Evolutionary conservation across 1,140 invertebrate genomes (phyloP), one percentile per base, ranked within the genome.

Genomic region (Maconellicoccus hirsutus): DNA sequence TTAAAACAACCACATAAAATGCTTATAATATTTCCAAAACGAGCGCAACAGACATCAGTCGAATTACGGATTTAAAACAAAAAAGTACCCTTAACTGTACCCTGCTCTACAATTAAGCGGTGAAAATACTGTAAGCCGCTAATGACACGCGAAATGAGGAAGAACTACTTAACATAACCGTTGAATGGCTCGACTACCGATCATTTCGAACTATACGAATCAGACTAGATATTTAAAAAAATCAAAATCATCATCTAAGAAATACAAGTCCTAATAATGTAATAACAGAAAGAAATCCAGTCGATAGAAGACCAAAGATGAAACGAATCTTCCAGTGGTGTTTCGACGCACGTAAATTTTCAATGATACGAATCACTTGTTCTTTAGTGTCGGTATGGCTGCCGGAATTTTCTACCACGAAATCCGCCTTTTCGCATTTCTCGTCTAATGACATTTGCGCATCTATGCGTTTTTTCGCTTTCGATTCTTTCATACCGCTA

Each of bases 391-490:
- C 82, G 29, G 83, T 78, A 39, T 84, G 73, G 59, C 80, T 83
- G 7, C 87, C 85, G 25, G 86, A 89, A 80, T 94, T 95, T 77
- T 94, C 88, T 72, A 95, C 86, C 0, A 94, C 86, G 80, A 88
- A 91, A 77, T 92, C 85, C 1, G 89, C 91, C 78, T 84, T 83
- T 63, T 87, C 83, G 69, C 87, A 85, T 80, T 94, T 94, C 61
- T 86, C 82, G 16, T 88, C 85, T 21, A 92, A 79, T 1, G 90
- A 83, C 88, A 94, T 91, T 82, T 95, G 92, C 4, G 86, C 82
- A n/a, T 81, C 80, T 73, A 94, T 91, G 74, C 92, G 81, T 71
- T 85, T 79, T 70, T 84, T 84, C 0, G 92, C 91, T 75, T 90
- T 86, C 16, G 84, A 79, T 78, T 86, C 84, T 1, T 84, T 83